Percentiles rank a stretch among this genome's conserved stretches.
phyloP scores from a whole-genome alignment of 2,797 vertebrate species.

The Garrulus glandarius region DNA sequence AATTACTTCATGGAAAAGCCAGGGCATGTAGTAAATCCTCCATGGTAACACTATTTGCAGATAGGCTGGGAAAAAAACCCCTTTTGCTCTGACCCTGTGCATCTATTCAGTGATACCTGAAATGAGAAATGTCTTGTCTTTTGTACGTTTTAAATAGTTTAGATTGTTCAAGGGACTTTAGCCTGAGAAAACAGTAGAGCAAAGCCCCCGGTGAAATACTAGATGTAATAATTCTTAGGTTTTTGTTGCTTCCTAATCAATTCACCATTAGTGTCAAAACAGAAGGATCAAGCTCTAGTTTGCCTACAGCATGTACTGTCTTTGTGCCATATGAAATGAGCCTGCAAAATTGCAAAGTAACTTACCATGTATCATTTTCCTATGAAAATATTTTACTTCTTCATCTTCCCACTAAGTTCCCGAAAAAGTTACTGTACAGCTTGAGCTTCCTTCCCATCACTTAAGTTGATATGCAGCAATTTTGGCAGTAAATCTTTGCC shows the following conservation, averaged over 20 bases:
- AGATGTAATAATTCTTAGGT: neutral
- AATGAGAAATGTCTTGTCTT: neutral
- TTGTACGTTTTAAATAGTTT: neutral
- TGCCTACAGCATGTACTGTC: neutral
- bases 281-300: neutral
- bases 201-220: neutral
- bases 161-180: neutral
- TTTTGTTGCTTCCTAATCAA: neutral
- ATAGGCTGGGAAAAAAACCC: neutral
- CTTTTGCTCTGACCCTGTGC: neutral
- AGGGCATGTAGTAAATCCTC: neutral
- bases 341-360: neutral
- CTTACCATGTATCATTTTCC: neutral
- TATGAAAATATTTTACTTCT: neutral
- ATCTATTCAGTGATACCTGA: neutral
- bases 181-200: neutral
- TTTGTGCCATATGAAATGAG: neutral
- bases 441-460: neutral
- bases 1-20: neutral
- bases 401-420: neutral
- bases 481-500: neutral
- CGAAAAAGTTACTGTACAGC: neutral
- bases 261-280: neutral
- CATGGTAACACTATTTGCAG: neutral
- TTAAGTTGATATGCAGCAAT: neutral